phyloP scores from a whole-genome alignment of 2,113 vertebrate genomes.

The Zapus hudsonius region DNA sequence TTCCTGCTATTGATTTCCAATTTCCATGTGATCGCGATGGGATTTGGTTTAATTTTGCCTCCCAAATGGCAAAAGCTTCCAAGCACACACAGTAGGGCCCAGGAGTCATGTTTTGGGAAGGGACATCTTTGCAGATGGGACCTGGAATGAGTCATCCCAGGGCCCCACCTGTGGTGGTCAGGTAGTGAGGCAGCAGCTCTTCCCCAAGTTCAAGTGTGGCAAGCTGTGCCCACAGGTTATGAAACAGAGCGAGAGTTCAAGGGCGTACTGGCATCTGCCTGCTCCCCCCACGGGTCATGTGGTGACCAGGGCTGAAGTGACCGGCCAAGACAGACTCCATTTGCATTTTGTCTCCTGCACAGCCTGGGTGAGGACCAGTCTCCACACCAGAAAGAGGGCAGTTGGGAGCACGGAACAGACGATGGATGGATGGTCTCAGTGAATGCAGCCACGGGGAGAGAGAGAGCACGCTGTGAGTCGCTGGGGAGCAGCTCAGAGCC shows the following conservation, averaged over 20 bases:
- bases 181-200: fast-evolving
- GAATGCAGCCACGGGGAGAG: too few relatives aligned
- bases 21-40: neutral
- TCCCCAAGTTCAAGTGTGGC: slow-evolving; percentile 49
- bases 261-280: neutral
- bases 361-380: neutral
- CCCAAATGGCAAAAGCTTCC: neutral
- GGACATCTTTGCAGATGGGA: neutral
- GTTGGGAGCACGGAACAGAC: neutral
- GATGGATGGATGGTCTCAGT: too few relatives aligned
- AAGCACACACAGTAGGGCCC: neutral
- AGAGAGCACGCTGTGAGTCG: too few relatives aligned
- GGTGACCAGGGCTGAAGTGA: slow-evolving; percentile 81
- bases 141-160: neutral
- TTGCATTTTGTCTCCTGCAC: neutral
- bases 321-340: neutral
- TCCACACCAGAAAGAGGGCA: neutral
- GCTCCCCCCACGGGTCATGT: slow-evolving; percentile 84
- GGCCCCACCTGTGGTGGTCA: fast-evolving
- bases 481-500: too few relatives aligned
- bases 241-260: neutral
- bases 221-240: neutral
- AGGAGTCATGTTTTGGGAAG: neutral
- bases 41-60: neutral
- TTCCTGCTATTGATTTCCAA: slow-evolving; percentile 37